phyloP scores from a whole-genome alignment of 2,888 invertebrate genomes.

The Smittia aterrima region DNA sequence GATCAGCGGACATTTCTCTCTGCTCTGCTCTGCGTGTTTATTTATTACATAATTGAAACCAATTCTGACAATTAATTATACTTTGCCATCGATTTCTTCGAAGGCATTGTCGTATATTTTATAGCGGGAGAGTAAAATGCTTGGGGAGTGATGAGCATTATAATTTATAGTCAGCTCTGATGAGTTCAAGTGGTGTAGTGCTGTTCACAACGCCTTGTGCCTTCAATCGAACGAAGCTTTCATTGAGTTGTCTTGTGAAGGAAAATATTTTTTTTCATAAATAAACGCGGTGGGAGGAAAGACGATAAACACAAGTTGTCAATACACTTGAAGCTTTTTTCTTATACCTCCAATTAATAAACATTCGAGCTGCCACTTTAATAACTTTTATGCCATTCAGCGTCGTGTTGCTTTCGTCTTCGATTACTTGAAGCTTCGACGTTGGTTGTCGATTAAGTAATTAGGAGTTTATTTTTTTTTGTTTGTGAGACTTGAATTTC shows the following conservation, averaged over 20 bases:
- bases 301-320: neutral
- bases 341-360: conserved; percentile 7
- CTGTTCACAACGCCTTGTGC: neutral
- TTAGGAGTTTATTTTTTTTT: conserved; percentile 14
- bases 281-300: neutral
- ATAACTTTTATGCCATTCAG: conserved; percentile 25
- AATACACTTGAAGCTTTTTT: neutral
- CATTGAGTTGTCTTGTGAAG: neutral
- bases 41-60: conserved; percentile 31
- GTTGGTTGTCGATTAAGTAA: conserved; percentile 23
- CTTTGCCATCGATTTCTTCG: neutral
- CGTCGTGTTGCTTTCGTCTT: conserved; percentile 17
- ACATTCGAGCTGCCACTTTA: conserved; percentile 3
- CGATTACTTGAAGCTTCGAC: neutral
- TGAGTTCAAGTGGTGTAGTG: neutral
- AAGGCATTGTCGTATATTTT: neutral
- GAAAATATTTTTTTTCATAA: no score
- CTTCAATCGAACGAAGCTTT: neutral
- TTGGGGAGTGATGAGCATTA: neutral
- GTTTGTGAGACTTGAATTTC: neutral
- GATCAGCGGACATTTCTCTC: neutral
- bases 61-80: conserved; percentile 34
- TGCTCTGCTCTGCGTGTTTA: conserved; percentile 4
- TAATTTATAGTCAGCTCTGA: neutral
- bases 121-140: neutral